Conservation (phyloP, 2,888 invertebrate species). For the Mallateleia sp. region DNA sequence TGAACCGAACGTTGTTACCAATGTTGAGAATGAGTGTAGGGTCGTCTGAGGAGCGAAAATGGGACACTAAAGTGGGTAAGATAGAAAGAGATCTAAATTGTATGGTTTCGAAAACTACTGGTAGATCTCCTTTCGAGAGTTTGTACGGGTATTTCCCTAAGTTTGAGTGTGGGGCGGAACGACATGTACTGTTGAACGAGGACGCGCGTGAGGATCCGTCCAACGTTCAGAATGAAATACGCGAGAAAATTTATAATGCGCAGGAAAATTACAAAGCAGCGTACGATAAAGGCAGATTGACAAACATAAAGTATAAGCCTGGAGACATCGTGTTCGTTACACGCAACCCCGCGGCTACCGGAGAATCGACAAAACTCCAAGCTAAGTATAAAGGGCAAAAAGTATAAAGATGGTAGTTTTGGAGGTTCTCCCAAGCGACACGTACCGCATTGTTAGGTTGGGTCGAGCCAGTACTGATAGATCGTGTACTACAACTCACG, state of each 20-base stretch:
- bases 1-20: constrained; percentile 12
- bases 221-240: no score
- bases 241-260: no score
- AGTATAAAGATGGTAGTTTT: background rate
- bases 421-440: background rate
- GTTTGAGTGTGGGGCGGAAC: no score
- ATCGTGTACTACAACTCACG: background rate
- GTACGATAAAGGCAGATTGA: background rate
- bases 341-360: constrained; percentile 1
- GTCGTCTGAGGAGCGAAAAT: background rate
- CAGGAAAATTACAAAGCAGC: no score
- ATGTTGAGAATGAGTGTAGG: background rate
- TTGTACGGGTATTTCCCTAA: constrained; percentile 27
- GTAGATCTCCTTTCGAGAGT: constrained; percentile 21
- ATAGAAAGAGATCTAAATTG: constrained; percentile 13
- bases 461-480: background rate
- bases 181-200: background rate
- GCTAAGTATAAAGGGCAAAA: background rate
- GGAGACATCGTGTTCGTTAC: constrained; percentile 27
- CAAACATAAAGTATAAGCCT: background rate
- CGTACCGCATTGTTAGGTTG: background rate
- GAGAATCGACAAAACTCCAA: constrained; percentile 19
- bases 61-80: background rate
- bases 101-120: constrained; percentile 20
- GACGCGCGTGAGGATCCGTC: background rate